phyloP scores from a whole-genome alignment of 1,140 invertebrate genomes.

The Meloidogyne floridensis region DNA sequence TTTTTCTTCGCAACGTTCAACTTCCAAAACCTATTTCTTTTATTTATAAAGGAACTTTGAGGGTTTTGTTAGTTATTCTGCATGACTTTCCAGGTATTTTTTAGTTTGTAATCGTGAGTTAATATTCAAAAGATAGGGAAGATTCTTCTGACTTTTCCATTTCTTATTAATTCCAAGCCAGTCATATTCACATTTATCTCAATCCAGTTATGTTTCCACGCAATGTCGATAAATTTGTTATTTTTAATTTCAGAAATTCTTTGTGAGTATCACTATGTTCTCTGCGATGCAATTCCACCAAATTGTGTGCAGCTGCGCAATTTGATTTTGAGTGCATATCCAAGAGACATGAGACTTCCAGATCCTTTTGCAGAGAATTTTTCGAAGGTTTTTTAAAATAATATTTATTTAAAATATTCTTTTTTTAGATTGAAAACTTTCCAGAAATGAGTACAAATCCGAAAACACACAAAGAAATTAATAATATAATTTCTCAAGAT shows the following conservation, averaged over 20 bases:
- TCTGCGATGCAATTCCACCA: constrained; percentile 96
- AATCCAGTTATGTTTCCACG: no score
- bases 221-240: neutral
- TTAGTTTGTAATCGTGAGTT: neutral
- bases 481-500: constrained; percentile 35
- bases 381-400: constrained; percentile 1
- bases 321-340: constrained; percentile 93
- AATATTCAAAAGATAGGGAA: no score
- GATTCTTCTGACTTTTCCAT: no score
- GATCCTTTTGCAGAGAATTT: constrained; percentile 88
- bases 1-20: constrained; percentile 93
- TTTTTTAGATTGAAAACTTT: constrained; percentile 88
- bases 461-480: constrained; percentile 81
- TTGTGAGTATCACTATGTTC: constrained; percentile 98
- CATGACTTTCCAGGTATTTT: constrained; percentile 84
- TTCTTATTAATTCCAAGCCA: no score
- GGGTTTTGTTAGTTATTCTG: constrained; percentile 89
- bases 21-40: constrained; percentile 86
- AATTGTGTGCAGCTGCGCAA: constrained; percentile 99
- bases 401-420: neutral
- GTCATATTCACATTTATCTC: no score
- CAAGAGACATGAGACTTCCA: constrained; percentile 92
- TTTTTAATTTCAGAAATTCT: constrained; percentile 77
- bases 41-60: constrained; percentile 91
- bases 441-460: constrained; percentile 80